phyloP scores from a whole-genome alignment of 2,113 vertebrate genomes.

The Thomomys bottae region DNA sequence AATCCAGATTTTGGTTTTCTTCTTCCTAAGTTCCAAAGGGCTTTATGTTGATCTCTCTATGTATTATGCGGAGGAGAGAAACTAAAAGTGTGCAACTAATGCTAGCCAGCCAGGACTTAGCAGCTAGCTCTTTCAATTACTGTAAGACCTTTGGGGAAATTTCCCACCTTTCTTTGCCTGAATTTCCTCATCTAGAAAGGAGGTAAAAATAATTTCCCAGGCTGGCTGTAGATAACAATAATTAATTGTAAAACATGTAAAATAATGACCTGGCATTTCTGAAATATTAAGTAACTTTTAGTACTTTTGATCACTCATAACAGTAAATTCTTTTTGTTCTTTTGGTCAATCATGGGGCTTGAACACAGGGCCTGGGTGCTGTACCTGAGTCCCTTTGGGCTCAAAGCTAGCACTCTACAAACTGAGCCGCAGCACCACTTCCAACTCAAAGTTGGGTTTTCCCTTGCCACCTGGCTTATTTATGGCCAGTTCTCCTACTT shows the following conservation, averaged over 20 bases:
- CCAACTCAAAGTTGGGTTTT: not conserved
- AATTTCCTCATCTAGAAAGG: constrained; percentile 1
- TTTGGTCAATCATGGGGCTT: too few species aligned
- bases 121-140: not conserved
- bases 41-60: not conserved
- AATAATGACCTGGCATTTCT: not conserved
- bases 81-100: not conserved
- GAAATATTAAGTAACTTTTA: not conserved
- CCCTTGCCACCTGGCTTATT: not conserved
- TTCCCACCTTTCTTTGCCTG: not conserved
- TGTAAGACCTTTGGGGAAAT: not conserved
- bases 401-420: too few species aligned
- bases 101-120: not conserved
- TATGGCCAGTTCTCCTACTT: not conserved
- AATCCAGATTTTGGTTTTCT: not conserved
- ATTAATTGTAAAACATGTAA: not conserved
- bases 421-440: too few species aligned
- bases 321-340: not conserved
- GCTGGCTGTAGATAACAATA: not conserved
- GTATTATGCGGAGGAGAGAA: not conserved
- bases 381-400: too few species aligned
- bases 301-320: not conserved
- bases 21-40: not conserved
- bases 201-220: not conserved
- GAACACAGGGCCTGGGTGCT: too few species aligned